These are phyloP conservation scores for Hoplostethus atlanticus DNA, from an alignment of 2,797 vertebrate genomes.

Conservation along the genomic window DNA sequence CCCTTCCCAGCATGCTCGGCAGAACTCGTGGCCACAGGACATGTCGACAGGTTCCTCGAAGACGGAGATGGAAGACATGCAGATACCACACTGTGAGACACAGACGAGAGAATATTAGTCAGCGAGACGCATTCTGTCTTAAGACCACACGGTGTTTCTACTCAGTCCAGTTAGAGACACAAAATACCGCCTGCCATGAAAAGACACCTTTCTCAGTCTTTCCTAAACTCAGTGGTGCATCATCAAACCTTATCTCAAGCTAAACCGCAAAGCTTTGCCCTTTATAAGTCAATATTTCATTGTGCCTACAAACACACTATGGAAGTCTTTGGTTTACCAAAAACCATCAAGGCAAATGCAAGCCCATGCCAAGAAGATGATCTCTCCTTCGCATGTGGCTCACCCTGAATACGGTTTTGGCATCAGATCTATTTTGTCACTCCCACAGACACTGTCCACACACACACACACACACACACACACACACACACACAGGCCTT, in stretches of 20 bases:
- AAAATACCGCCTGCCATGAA: neutral
- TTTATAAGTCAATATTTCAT: neutral
- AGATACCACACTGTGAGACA: slow-evolving; percentile 93
- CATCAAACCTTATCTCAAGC: no score
- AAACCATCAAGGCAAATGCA: slow-evolving; percentile 17
- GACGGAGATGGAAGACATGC: slow-evolving; percentile 95
- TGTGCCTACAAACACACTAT: slow-evolving; percentile 3
- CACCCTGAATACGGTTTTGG: slow-evolving; percentile 12
- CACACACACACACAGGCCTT: slow-evolving; percentile 44
- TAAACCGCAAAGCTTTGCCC: neutral
- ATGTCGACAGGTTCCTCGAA: slow-evolving; percentile 98
- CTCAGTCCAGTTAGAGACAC: neutral
- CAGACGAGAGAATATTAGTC: slow-evolving; percentile 8
- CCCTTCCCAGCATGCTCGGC: slow-evolving; percentile 98
- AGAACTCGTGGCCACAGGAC: slow-evolving; percentile 97
- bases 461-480: slow-evolving; percentile 16
- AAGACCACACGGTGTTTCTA: neutral
- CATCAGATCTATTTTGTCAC: slow-evolving; percentile 39
- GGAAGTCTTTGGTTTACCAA: slow-evolving; percentile 8
- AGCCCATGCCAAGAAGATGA: slow-evolving; percentile 10
- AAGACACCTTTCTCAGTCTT: neutral
- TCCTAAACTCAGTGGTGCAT: no score
- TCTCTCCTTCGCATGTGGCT: slow-evolving; percentile 19
- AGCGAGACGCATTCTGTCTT: neutral
- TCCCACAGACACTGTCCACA: slow-evolving; percentile 26